Base-by-base conservation (phyloP, 2,888 invertebrate species). In the Opisthograptis luteolata region DNA sequence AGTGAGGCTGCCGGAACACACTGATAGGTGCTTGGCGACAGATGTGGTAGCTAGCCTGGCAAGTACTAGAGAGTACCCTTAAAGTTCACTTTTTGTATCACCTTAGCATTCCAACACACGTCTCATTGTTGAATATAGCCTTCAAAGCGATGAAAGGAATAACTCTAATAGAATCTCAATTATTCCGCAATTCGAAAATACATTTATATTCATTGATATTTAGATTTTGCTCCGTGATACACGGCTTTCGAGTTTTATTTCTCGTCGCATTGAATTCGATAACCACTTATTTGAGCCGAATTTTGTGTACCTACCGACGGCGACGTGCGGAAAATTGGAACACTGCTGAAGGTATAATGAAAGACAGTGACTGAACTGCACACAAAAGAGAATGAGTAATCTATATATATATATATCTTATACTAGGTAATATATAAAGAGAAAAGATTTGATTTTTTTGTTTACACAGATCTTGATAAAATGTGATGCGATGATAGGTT, bases 281-380 rank as follows among this genome's bases (percentile, higher is more conserved):
- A 77, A 76, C 72, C 76, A 78, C 78, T 81, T 83, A 79, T 83
- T 79, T 73, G 65, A 65, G 65, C 68, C 64, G 69, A 81, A 80
- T 81, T 61, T 82, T 82, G 79, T 81, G 73, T 70, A 77, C 72
- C 68, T 68, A 75, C 76, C 75, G 76, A 76, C 70, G 59, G 66
- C 68, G 68, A 75, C 76, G 76, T 77, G 76, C 70, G 59, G 66
- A 56, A 80, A 79, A 83, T 81, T 76, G 72, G 76, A 74, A 76
- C 74, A 70, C 61, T 66, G 68, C 51, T n/a, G 58, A 42, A 27
- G 24, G 27, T 36, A n/a, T n/a, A 35, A 10, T 1, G 9, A 15
- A 8, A 25, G 31, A 42, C 48, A 49, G 48, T 41, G 8, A 35
- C 14, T 19, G 5, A 15, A 12, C 4, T 35, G 35, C 5, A 2